Conservation (phyloP, 2,888 invertebrate species). For the Norana najaformis region DNA sequence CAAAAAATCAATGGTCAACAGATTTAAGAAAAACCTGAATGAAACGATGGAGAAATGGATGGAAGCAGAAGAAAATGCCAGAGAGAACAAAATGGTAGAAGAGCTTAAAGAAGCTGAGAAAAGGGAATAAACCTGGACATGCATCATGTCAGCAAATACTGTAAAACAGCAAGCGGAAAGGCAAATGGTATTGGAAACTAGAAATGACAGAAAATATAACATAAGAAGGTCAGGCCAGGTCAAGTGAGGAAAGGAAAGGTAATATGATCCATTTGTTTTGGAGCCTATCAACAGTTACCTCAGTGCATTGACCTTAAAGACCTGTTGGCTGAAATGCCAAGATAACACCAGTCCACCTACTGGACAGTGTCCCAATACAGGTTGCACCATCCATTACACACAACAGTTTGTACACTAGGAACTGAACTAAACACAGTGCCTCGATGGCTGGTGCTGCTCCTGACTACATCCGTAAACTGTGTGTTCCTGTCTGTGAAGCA, state of each 20-base stretch:
- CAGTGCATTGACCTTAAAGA: no score
- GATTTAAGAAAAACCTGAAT: neutral
- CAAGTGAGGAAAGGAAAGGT: neutral
- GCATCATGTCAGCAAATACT: neutral
- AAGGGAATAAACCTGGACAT: neutral
- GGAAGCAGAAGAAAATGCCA: neutral
- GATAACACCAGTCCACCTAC: neutral
- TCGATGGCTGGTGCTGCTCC: neutral
- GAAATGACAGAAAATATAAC: neutral
- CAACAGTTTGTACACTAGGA: neutral
- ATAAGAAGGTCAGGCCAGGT: neutral
- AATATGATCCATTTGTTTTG: neutral
- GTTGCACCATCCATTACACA: no score
- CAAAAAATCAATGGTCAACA: neutral
- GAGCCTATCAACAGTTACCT: no score
- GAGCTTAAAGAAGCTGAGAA: neutral
- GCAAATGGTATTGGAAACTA: neutral
- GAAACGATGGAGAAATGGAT: neutral
- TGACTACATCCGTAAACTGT: neutral
- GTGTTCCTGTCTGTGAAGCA: neutral
- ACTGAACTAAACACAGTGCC: neutral
- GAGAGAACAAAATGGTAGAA: neutral
- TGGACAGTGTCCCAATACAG: no score
- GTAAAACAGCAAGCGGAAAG: neutral
- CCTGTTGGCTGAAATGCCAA: neutral